Conservation (phyloP, 64 coral and sea anemone species). For the Montipora cactus region DNA sequence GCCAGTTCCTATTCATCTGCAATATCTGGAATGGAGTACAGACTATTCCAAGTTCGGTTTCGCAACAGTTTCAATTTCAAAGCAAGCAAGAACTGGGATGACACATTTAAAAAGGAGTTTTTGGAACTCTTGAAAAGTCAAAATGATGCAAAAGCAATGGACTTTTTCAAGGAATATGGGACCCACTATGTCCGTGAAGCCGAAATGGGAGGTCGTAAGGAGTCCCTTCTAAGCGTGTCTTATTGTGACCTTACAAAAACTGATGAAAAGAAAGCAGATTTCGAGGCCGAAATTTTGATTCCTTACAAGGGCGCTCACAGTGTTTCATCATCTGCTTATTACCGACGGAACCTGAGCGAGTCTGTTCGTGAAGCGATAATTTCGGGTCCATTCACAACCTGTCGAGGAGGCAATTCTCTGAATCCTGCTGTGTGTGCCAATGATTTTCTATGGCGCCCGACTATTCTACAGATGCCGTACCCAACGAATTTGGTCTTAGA, state of each 20-base stretch:
- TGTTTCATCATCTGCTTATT: not conserved
- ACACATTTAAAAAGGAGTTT: no score
- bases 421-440: not conserved
- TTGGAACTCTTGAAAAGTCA: no score
- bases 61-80: no score
- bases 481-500: not conserved
- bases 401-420: no score
- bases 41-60: no score
- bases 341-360: not conserved
- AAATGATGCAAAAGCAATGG: not conserved
- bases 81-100: no score
- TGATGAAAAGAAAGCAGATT: not conserved
- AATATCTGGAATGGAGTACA: no score
- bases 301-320: not conserved
- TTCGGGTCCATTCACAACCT: no score
- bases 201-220: no score
- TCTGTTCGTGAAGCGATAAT: not conserved
- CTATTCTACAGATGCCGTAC: not conserved
- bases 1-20: no score
- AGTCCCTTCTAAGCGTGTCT: no score
- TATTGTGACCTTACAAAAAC: not conserved
- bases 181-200: not conserved
- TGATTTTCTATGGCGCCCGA: not conserved
- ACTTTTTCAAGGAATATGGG: conserved; percentile 10
- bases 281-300: not conserved